Conservation (phyloP, 92 coral and sea anemone species). For the Micromussa lordhowensis region DNA sequence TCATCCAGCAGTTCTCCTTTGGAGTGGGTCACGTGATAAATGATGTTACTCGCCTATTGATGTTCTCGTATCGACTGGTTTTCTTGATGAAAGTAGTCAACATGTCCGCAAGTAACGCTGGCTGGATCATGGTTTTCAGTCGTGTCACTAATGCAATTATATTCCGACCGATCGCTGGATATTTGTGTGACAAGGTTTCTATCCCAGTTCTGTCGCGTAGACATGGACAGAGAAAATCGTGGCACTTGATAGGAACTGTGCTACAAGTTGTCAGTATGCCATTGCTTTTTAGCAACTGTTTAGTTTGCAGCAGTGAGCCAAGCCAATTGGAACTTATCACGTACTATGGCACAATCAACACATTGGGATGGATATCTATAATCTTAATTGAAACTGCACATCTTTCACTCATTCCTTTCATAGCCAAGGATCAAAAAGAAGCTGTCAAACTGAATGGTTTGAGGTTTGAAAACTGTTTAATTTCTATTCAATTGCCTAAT, state of each 20-base stretch:
- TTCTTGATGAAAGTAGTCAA: slow-evolving; percentile 18
- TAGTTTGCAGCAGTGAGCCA: slow-evolving; percentile 7
- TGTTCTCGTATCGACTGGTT: slow-evolving; percentile 1
- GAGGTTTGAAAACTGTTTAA: slow-evolving; percentile 10
- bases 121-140: slow-evolving; percentile 2
- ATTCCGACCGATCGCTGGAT: not conserved
- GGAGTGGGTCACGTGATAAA: slow-evolving; percentile 37
- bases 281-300: slow-evolving; percentile 15
- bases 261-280: not conserved
- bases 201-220: slow-evolving; percentile 26
- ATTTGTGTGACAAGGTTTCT: slow-evolving; percentile 22
- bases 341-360: not conserved
- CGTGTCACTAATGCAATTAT: not conserved
- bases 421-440: slow-evolving; percentile 18
- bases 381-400: slow-evolving; percentile 1
- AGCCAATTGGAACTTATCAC: slow-evolving; percentile 21
- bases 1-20: slow-evolving; percentile 5
- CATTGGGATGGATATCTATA: not conserved
- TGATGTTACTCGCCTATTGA: slow-evolving; percentile 2
- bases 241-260: slow-evolving; percentile 33
- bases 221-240: slow-evolving; percentile 35
- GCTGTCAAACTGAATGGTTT: slow-evolving; percentile 2
- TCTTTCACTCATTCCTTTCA: slow-evolving; percentile 9
- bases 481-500: not conserved
- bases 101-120: slow-evolving; percentile 24